Conservation (phyloP, 2,797 vertebrate genomes). For the Xiphophorus birchmanni region DNA sequence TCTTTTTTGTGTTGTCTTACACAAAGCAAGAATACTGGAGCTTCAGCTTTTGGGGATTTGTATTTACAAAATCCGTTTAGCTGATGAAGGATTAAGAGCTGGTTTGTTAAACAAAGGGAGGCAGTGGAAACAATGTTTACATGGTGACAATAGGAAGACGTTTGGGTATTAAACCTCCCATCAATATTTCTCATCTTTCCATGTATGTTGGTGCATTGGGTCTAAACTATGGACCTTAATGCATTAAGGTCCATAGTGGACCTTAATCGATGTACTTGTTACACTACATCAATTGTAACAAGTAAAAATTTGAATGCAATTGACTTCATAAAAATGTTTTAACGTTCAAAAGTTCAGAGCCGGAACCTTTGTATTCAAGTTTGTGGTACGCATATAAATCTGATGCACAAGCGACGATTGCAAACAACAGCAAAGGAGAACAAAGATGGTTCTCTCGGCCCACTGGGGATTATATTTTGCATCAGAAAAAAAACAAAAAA, state of each 20-base stretch:
- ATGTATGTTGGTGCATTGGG: neutral
- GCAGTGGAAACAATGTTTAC: constrained; percentile 26
- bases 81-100: constrained; percentile 47
- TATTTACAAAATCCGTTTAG: constrained; percentile 53
- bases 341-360: neutral
- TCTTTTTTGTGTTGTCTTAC: constrained; percentile 42
- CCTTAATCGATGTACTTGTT: too few relatives aligned
- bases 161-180: constrained; percentile 23
- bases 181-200: neutral
- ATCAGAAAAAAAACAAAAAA: too few relatives aligned
- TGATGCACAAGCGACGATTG: neutral
- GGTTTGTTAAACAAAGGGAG: constrained; percentile 36
- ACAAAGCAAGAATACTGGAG: constrained; percentile 52
- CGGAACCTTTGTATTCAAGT: neutral
- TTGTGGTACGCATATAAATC: neutral
- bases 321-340: neutral
- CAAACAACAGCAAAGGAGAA: too few relatives aligned
- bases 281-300: neutral
- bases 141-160: constrained; percentile 3
- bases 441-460: too few relatives aligned
- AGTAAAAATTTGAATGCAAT: neutral
- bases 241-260: too few relatives aligned
- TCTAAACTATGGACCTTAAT: neutral
- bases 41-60: constrained; percentile 51
- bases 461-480: too few relatives aligned